These are phyloP conservation scores for Drosophila atripex DNA, from an alignment of 2,888 invertebrate genomes.

Conservation along the genomic window DNA sequence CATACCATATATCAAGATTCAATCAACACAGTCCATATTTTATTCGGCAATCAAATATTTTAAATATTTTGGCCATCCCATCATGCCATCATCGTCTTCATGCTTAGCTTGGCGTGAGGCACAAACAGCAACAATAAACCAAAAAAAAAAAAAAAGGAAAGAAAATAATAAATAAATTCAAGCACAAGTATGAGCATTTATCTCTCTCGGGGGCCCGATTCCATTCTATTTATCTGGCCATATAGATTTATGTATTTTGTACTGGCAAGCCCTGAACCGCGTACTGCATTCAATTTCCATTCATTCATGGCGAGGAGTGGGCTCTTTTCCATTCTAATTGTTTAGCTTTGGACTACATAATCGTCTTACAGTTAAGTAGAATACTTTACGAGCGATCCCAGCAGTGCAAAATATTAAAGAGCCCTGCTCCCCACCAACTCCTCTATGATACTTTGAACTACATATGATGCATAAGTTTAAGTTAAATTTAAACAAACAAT, in stretches of 20 bases:
- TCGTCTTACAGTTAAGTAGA: constrained; percentile 37
- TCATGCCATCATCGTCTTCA: constrained; percentile 55
- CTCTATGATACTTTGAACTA: constrained; percentile 34
- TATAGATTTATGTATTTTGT: constrained; percentile 25
- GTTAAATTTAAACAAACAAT: constrained; percentile 40
- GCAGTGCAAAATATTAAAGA: constrained; percentile 34
- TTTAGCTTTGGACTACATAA: constrained; percentile 19
- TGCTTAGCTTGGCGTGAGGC: constrained; percentile 45
- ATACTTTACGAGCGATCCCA: constrained; percentile 27
- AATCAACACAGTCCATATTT: constrained; percentile 43
- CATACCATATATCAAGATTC: constrained; percentile 14
- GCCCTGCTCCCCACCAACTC: constrained; percentile 15
- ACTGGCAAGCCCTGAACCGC: not conserved
- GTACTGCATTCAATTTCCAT: constrained; percentile 54
- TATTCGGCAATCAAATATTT: constrained; percentile 43
- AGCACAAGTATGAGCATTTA: constrained; percentile 35
- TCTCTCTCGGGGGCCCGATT: constrained; percentile 38
- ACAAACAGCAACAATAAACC: constrained; percentile 1
- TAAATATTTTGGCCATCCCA: constrained; percentile 50
- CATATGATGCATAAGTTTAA: constrained; percentile 40
- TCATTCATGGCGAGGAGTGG: constrained; percentile 28
- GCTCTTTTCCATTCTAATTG: constrained; percentile 8
- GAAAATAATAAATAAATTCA: constrained; percentile 50
- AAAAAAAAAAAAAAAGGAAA: constrained; percentile 1
- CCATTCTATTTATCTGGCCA: constrained; percentile 35